Conservation (phyloP, 1,140 invertebrate species). For the Drosophila albomicans region DNA sequence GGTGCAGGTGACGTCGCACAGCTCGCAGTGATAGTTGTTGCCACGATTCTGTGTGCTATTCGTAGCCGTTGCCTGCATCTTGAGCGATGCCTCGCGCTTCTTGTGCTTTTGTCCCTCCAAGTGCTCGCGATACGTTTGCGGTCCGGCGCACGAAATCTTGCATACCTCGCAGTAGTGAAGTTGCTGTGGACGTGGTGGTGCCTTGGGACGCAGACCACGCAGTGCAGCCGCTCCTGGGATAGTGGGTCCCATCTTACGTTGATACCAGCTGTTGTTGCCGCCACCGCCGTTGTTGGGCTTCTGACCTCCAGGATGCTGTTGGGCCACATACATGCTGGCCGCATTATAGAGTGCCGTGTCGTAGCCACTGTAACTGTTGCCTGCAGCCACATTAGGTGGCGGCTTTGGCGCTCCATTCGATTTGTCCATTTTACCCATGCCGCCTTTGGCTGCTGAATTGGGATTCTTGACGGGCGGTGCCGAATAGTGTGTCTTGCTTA, state of each 20-base stretch:
- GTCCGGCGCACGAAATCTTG: constrained; percentile 98
- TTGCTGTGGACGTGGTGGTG: constrained; percentile 94
- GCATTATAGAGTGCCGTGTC: constrained; percentile 97
- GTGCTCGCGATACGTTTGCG: constrained; percentile 98
- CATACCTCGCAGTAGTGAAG: constrained; percentile 98
- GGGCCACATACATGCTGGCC: constrained; percentile 96
- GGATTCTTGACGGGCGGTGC: constrained; percentile 85
- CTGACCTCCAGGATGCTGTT: constrained; percentile 87
- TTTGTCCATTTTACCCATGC: constrained; percentile 74
- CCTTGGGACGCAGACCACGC: constrained; percentile 86
- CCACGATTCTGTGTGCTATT: constrained; percentile 87
- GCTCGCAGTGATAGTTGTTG: constrained; percentile 92
- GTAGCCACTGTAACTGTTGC: constrained; percentile 91
- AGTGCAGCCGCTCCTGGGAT: constrained; percentile 65
- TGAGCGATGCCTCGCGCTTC: constrained; percentile 97
- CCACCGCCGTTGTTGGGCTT: constrained; percentile 73
- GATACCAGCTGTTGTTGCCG: constrained; percentile 57
- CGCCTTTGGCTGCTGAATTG: constrained; percentile 63
- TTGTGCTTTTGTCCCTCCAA: constrained; percentile 99
- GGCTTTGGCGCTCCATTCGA: constrained; percentile 66
- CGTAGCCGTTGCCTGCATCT: constrained; percentile 87
- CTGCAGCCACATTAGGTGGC: constrained; percentile 86
- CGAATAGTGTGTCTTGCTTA: constrained; percentile 85
- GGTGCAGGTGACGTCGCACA: constrained; percentile 99
- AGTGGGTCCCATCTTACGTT: constrained; percentile 85